phyloP scores from a whole-genome alignment of 2,888 invertebrate genomes.

The Polydrusus tereticollis region DNA sequence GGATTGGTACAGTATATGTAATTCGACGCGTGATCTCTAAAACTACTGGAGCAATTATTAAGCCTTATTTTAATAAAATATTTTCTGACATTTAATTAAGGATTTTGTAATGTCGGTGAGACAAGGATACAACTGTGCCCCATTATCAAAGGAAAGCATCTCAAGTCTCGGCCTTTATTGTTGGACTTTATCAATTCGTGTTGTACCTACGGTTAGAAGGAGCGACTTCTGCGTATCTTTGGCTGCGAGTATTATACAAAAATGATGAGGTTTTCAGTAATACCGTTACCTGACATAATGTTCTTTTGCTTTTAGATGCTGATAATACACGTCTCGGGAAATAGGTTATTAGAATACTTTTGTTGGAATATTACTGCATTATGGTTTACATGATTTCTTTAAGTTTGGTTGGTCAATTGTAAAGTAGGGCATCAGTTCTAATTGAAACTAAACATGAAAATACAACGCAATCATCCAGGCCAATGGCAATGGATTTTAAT shows the following conservation, averaged over 20 bases:
- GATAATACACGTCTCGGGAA: background rate
- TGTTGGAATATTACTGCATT: no score
- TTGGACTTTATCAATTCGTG: slow-evolving; percentile 22
- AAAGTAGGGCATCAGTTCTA: no score
- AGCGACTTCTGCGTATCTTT: slow-evolving; percentile 23
- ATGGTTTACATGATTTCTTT: no score
- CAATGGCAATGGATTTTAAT: no score
- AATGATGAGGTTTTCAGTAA: slow-evolving; percentile 23
- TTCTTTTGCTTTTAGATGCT: slow-evolving; percentile 26
- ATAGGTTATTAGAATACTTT: slow-evolving; percentile 20
- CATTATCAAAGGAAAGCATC: background rate
- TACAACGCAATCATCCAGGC: no score
- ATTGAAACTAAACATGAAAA: no score
- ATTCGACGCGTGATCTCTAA: no score
- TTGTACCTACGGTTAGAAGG: slow-evolving; percentile 26
- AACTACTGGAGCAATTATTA: no score
- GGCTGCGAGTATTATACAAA: slow-evolving; percentile 12
- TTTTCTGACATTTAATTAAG: no score
- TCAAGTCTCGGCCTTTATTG: slow-evolving; percentile 10
- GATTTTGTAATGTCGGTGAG: slow-evolving; percentile 15
- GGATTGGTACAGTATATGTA: no score
- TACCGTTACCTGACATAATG: slow-evolving; percentile 36
- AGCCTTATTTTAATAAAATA: no score
- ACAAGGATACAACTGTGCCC: background rate
- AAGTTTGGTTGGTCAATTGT: no score